Evolutionary conservation across 2,888 invertebrate species (phyloP).

Genomic region (Leucania comma): DNA sequence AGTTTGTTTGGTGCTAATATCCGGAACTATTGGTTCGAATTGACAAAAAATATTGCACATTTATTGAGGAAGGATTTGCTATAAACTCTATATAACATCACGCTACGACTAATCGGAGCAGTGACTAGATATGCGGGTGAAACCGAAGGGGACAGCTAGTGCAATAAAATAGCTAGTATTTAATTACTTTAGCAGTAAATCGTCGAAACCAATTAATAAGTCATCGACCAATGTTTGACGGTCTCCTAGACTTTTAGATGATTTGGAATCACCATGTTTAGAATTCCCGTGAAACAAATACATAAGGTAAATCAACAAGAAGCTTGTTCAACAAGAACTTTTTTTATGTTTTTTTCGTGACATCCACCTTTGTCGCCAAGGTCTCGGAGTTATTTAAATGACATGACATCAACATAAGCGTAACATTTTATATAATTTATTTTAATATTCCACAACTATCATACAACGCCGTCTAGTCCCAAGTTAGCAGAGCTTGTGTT

Average conservation of each 20-base stretch:
- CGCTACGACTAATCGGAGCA: too few relatives aligned
- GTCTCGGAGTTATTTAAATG: slow-evolving; percentile 65
- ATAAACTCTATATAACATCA: too few relatives aligned
- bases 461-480: too few relatives aligned
- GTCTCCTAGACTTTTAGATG: slow-evolving; percentile 10
- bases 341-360: slow-evolving; percentile 39
- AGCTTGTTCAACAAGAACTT: slow-evolving; percentile 37
- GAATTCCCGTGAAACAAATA: slow-evolving; percentile 17
- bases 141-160: too few relatives aligned
- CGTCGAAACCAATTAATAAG: slow-evolving; percentile 6
- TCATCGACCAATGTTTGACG: slow-evolving; percentile 19
- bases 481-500: too few relatives aligned
- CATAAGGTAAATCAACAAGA: slow-evolving; percentile 30
- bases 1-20: too few relatives aligned
- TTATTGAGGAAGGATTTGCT: too few relatives aligned
- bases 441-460: too few relatives aligned
- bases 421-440: slow-evolving; percentile 8
- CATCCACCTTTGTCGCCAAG: slow-evolving; percentile 51
- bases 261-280: slow-evolving; percentile 10
- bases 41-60: too few relatives aligned
- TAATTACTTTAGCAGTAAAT: slow-evolving; percentile 15
- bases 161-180: slow-evolving; percentile 13
- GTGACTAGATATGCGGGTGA: too few relatives aligned
- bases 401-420: slow-evolving; percentile 44
- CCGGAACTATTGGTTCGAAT: too few relatives aligned